phyloP scores from a whole-genome alignment of 2,113 vertebrate genomes.

The Gnathonemus echidnorhynchus region DNA sequence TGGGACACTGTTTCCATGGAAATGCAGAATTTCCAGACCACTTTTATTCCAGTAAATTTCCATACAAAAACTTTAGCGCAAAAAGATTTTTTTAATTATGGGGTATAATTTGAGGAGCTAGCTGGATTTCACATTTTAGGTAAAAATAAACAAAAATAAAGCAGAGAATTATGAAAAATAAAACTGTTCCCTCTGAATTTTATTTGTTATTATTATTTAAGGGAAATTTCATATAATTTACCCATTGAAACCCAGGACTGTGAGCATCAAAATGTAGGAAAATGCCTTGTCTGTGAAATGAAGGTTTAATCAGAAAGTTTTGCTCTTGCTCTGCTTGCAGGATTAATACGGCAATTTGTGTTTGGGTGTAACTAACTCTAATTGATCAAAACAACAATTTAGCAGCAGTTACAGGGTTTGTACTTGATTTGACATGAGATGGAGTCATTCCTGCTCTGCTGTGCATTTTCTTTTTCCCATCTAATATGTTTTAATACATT shows the following conservation, averaged over 20 bases:
- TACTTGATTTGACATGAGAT: background rate
- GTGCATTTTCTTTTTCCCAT: background rate
- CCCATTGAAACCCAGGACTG: background rate
- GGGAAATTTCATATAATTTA: background rate
- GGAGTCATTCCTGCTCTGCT: background rate
- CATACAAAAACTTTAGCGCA: slow-evolving; percentile 7
- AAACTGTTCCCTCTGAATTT: background rate
- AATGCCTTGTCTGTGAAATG: background rate
- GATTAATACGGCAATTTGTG: background rate
- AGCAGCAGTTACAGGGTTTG: background rate
- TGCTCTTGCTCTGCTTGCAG: background rate
- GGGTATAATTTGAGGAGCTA: background rate
- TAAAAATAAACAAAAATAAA: background rate
- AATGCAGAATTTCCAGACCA: slow-evolving; percentile 45
- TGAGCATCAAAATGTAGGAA: background rate
- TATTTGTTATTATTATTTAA: background rate
- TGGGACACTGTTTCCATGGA: slow-evolving; percentile 49
- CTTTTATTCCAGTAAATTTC: slow-evolving; percentile 50
- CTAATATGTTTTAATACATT: background rate
- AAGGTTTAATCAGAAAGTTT: background rate
- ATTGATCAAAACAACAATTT: background rate
- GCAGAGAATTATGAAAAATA: background rate
- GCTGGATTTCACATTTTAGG: background rate
- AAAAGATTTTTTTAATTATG: background rate
- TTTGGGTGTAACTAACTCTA: background rate